Percentiles rank a stretch among this genome's conserved stretches.
Conservation (phyloP, 2,113 vertebrate species). For the Dasyurus viverrinus region DNA sequence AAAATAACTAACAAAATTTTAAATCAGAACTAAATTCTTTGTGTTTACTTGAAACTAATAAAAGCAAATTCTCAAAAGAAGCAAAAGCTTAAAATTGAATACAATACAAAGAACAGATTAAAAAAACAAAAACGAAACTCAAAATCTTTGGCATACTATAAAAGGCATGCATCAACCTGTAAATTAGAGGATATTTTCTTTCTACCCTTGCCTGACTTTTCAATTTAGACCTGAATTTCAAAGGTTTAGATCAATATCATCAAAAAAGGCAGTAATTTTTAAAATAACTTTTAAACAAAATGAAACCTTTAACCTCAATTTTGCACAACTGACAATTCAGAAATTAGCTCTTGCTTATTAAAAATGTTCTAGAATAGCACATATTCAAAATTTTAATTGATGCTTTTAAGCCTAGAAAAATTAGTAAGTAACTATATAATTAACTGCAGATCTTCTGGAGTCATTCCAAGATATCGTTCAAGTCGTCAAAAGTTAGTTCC, state of each 20-base stretch:
- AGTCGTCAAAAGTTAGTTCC: slow-evolving; percentile 54
- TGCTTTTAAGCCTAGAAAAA: slow-evolving; percentile 57
- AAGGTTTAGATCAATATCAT: slow-evolving; percentile 42
- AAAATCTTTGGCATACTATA: neutral
- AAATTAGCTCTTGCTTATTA: slow-evolving; percentile 29
- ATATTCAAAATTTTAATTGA: slow-evolving; percentile 35
- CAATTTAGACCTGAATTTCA: slow-evolving; percentile 50
- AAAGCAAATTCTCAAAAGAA: slow-evolving; percentile 16
- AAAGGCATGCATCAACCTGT: neutral
- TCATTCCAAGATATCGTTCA: slow-evolving; percentile 47
- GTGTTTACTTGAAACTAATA: neutral
- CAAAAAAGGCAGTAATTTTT: slow-evolving; percentile 39
- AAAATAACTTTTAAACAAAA: slow-evolving; percentile 50
- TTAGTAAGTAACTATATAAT: slow-evolving; percentile 43
- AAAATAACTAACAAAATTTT: neutral
- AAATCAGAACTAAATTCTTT: slow-evolving; percentile 9
- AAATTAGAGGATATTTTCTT: neutral
- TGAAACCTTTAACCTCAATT: slow-evolving; percentile 26
- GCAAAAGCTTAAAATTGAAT: neutral
- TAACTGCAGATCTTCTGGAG: slow-evolving; percentile 61
- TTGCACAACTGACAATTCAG: slow-evolving; percentile 43
- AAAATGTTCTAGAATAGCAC: slow-evolving; percentile 40
- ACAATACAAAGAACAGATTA: neutral
- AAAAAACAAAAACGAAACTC: neutral
- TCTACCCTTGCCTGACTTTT: neutral